Evolutionary conservation across 2,113 vertebrate species (phyloP), one percentile per base, ranked within the genome.

Genomic region (Scomber scombrus): DNA sequence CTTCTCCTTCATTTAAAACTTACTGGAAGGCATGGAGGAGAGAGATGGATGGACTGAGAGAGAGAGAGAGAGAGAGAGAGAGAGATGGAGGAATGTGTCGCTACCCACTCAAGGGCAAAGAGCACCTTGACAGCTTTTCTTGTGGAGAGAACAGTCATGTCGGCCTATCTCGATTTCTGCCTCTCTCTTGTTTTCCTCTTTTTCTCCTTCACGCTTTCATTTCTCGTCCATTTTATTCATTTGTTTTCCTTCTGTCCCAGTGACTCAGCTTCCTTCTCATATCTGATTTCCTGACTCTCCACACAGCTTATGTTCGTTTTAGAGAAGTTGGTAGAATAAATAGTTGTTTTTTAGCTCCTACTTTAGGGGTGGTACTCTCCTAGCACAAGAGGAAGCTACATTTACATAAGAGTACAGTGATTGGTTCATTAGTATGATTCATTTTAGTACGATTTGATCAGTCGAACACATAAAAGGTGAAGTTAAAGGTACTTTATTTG

Each of bases 31-130:
- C 77, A 73, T 55, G 43, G 43, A 63, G 34, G 49, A 63, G 29
- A 67, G 72, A 78, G 88, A 87, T 57, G 77, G 81, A 85, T 70
- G 69, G 82, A 82, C 3, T 12, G 78, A 85, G n/a, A 58, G 73
- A 63, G 51, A 18, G 50, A 73, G 72, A 63, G 26, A 52, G 76
- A 12, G 11, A 15, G 56, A 72, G 56, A 80, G 86, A 16, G 61
- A 69, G 58, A 79, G 88, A 78, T 71, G 78, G 80, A 75, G 82
- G 64, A 84, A 60, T 69, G 82, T 65, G 78, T 71, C 43, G 46
- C 80, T 89, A 69, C 86, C 91, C 85, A 91, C 88, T 91, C 86
- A 75, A 87, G 86, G 88, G 88, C 91, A 88, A 85, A 91, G 85
- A 89, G 73, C 82, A 90, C 86, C 85, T 87, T 87, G 80, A 87